phyloP scores from a whole-genome alignment of 2,113 vertebrate genomes.

The Xerus inauris region DNA sequence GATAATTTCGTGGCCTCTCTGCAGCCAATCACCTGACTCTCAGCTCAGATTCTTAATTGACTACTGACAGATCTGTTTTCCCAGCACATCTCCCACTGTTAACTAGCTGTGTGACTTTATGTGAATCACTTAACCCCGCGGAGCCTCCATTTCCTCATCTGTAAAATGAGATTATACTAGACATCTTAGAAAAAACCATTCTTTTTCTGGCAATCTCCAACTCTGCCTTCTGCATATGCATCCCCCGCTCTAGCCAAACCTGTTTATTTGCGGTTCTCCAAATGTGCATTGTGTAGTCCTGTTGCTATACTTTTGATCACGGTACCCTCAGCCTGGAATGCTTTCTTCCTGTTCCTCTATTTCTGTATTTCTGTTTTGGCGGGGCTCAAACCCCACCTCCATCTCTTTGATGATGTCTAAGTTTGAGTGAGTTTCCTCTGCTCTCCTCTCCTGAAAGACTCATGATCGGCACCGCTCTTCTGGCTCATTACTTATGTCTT shows the following conservation, averaged over 20 bases:
- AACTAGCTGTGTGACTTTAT: slow-evolving; percentile 17
- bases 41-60: neutral
- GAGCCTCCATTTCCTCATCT: neutral
- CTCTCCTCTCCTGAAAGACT: neutral
- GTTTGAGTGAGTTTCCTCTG: neutral
- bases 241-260: neutral
- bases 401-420: neutral
- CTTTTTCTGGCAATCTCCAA: neutral
- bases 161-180: neutral
- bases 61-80: neutral
- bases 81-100: neutral
- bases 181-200: neutral
- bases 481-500: neutral
- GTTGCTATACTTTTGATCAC: neutral
- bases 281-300: too few relatives aligned
- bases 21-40: neutral
- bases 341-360: neutral
- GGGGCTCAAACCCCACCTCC: neutral
- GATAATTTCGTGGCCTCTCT: neutral
- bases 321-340: neutral
- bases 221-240: neutral
- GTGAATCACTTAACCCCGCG: neutral
- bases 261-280: neutral
- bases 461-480: neutral
- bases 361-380: neutral